These are phyloP conservation scores for Fissipunctia ypsillon DNA, from an alignment of 2,888 invertebrate genomes.

Conservation along the genomic window DNA sequence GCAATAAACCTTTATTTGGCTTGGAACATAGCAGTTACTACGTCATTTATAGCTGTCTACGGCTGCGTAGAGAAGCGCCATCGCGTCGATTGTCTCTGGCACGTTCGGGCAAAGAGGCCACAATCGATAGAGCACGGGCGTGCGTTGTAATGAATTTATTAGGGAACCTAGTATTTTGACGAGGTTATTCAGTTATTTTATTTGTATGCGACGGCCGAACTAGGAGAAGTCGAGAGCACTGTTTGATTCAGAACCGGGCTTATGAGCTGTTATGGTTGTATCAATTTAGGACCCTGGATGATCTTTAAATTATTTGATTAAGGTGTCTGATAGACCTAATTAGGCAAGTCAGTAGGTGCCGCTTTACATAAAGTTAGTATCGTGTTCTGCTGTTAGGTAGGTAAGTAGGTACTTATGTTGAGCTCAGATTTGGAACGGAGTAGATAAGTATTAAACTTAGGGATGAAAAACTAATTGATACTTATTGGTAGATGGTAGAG, in stretches of 20 bases:
- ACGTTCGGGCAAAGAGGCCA: conserved; percentile 89
- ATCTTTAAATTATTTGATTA: background rate
- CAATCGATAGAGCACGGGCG: conserved; percentile 90
- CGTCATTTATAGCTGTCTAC: conserved; percentile 66
- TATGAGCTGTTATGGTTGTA: background rate
- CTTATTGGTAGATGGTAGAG: background rate
- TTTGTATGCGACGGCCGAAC: conserved; percentile 51
- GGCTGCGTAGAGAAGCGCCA: conserved; percentile 89
- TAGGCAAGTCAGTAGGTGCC: background rate
- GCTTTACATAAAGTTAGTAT: background rate
- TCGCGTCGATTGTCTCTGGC: conserved; percentile 89
- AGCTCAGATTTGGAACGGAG: background rate
- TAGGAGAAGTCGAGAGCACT: conserved; percentile 29
- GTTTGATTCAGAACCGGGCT: conserved; percentile 9
- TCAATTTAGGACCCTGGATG: background rate
- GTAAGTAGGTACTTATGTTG: background rate
- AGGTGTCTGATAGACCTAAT: background rate
- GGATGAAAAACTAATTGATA: background rate
- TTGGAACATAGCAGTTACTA: conserved; percentile 50
- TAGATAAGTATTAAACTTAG: background rate
- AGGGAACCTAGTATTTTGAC: conserved; percentile 80
- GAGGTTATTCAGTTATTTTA: conserved; percentile 58
- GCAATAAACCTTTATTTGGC: conserved; percentile 56
- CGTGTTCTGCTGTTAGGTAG: background rate
- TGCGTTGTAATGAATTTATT: conserved; percentile 90